Percentiles rank a stretch among this genome's conserved stretches.
phyloP scores from a whole-genome alignment of 1,140 invertebrate species.

The Ceratina australensis region DNA sequence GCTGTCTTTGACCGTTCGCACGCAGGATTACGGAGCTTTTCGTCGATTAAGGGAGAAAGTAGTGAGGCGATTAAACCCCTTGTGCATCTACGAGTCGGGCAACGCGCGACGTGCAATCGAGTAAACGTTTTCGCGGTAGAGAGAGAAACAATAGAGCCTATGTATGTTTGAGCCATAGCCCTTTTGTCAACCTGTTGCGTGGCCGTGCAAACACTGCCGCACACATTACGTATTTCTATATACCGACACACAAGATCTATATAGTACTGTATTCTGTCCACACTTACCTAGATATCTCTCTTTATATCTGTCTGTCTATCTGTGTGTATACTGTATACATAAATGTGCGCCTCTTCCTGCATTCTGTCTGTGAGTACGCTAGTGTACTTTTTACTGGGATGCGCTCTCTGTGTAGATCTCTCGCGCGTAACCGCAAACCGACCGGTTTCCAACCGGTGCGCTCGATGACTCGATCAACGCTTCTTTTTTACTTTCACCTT shows the following conservation, averaged over 20 bases:
- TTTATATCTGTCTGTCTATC: background rate
- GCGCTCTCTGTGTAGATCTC: conserved; percentile 20
- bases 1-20: background rate
- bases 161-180: conserved; percentile 13
- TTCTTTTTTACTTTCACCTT: background rate
- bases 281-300: conserved; percentile 17
- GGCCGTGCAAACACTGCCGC: conserved; percentile 13
- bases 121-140: conserved; percentile 12
- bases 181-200: conserved; percentile 49
- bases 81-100: background rate
- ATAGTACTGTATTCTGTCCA: conserved; percentile 6
- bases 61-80: background rate
- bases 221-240: conserved; percentile 1
- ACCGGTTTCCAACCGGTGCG: conserved; percentile 34
- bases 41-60: background rate
- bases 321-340: conserved; percentile 35
- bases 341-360: conserved; percentile 43
- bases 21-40: background rate
- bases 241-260: conserved; percentile 17
- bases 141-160: conserved; percentile 19
- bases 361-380: conserved; percentile 43
- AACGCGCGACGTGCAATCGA: conserved; percentile 4
- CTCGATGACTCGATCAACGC: conserved; percentile 48
- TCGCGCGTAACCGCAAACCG: background rate
- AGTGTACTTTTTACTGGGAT: conserved; percentile 44